A percentile compares a stretch with the other conserved stretches of the same genome.
Evolutionary conservation across 1,140 invertebrate genomes (phyloP).

Genomic region (Calliopsis andreniformis): DNA sequence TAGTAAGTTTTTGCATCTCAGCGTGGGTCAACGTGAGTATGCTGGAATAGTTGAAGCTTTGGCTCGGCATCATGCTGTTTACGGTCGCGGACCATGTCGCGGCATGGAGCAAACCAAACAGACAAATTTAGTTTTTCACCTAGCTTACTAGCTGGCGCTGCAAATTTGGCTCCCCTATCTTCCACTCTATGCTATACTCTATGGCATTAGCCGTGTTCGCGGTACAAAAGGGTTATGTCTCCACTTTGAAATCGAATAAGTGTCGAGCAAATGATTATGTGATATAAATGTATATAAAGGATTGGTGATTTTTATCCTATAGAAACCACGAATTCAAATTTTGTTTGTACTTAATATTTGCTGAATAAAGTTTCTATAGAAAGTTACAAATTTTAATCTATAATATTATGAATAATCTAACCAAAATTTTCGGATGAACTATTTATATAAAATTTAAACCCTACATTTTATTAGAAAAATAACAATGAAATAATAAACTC

Average conservation of each 20-base stretch:
- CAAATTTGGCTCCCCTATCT: no score
- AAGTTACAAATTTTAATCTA: no score
- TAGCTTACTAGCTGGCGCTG: no score
- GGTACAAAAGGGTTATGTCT: conserved; percentile 2
- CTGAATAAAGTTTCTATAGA: background rate
- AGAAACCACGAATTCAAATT: background rate
- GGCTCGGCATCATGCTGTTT: no score
- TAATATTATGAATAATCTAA: background rate
- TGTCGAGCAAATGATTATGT: background rate
- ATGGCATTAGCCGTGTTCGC: background rate
- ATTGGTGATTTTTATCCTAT: background rate
- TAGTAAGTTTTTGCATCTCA: no score
- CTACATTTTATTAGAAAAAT: background rate
- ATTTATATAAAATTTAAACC: background rate
- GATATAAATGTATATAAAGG: background rate
- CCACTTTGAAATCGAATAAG: background rate
- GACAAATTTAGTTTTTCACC: no score
- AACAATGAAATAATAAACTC: background rate
- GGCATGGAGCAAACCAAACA: no score
- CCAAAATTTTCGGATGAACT: background rate
- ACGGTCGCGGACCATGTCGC: no score
- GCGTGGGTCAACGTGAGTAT: no score
- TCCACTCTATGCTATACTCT: no score
- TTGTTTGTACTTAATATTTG: background rate
- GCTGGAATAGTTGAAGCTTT: no score